Evolutionary conservation across 2,888 invertebrate genomes (phyloP).

Genomic region (Drosophila maculinotata): DNA sequence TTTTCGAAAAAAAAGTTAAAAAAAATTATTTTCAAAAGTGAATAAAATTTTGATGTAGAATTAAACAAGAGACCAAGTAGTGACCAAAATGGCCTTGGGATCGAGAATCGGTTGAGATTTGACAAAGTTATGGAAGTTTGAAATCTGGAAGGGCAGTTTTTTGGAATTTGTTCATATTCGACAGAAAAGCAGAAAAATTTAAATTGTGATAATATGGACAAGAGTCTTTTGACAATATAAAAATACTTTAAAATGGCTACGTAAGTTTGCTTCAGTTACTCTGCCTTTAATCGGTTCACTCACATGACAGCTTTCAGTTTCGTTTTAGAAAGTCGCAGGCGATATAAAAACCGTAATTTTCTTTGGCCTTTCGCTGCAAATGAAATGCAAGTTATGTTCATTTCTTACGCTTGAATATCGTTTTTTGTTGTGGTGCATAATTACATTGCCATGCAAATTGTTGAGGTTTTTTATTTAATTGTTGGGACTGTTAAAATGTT

Average conservation of each 20-base stretch:
- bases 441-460: slow-evolving; percentile 65
- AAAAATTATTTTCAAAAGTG: no score
- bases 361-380: slow-evolving; percentile 61
- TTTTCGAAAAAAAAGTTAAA: no score
- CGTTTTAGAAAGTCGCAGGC: slow-evolving; percentile 56
- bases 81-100: no score
- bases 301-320: slow-evolving; percentile 59
- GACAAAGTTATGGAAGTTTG: no score
- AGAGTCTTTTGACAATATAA: no score
- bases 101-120: no score
- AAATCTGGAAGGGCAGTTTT: no score
- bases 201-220: no score
- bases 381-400: slow-evolving; percentile 61
- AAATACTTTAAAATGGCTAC: not conserved
- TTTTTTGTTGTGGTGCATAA: slow-evolving; percentile 37
- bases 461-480: slow-evolving; percentile 59
- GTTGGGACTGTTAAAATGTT: slow-evolving; percentile 33
- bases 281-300: slow-evolving; percentile 26
- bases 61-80: no score
- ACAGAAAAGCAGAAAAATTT: no score
- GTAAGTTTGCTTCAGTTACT: not conserved
- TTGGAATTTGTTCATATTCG: no score
- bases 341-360: slow-evolving; percentile 27
- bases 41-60: no score
- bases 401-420: slow-evolving; percentile 31